These are phyloP conservation scores for Indicator indicator DNA, from an alignment of 2,113 vertebrate species.

Conservation along the genomic window DNA sequence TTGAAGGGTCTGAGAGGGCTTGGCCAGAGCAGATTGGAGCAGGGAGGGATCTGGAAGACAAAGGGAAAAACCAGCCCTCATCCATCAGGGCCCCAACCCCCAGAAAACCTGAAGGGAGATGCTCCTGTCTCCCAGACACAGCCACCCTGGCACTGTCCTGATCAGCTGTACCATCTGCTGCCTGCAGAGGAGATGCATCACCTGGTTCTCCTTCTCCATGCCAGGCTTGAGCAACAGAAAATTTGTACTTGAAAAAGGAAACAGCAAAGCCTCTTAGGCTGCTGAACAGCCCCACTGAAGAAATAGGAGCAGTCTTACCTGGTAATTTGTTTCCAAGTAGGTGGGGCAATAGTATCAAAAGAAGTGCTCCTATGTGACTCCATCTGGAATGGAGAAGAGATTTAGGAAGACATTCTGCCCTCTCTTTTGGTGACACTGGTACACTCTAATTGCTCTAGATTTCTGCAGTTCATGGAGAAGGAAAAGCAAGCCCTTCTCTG, in stretches of 20 bases:
- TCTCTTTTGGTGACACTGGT: background rate
- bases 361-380: background rate
- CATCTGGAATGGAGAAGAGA: background rate
- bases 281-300: background rate
- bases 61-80: background rate
- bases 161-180: background rate
- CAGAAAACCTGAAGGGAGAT: background rate
- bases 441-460: background rate
- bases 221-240: background rate
- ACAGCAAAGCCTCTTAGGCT: background rate
- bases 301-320: background rate
- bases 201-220: background rate
- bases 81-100: fast-evolving
- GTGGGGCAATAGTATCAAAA: fast-evolving
- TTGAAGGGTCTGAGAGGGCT: background rate
- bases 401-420: background rate
- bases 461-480: background rate
- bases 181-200: fast-evolving
- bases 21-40: background rate
- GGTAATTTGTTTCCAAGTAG: background rate
- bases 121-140: fast-evolving
- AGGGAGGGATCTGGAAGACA: background rate
- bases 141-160: background rate
- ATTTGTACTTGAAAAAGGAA: background rate
- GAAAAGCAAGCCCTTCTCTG: background rate